Percentiles rank a stretch among this genome's conserved stretches.
Conservation (phyloP, 2,797 vertebrate genomes). For the Scyliorhinus canicula region DNA sequence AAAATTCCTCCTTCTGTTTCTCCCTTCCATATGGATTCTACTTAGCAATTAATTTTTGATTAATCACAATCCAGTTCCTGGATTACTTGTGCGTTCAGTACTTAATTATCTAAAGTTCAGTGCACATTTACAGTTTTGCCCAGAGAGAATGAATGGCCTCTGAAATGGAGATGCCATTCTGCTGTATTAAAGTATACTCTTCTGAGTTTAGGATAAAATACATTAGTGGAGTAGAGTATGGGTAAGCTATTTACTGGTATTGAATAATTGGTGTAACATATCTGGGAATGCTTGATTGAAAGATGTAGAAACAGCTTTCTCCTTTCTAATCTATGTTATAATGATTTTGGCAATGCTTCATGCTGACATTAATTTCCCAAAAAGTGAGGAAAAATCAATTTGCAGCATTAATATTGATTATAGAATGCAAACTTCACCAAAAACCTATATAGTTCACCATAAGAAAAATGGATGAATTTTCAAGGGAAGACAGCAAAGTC, state of each 20-base stretch:
- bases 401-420: background rate
- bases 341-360: background rate
- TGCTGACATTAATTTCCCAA: background rate
- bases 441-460: background rate
- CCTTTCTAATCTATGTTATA: background rate
- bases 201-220: background rate
- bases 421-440: background rate
- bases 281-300: background rate
- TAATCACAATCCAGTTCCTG: background rate
- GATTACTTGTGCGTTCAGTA: background rate
- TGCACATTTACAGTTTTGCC: background rate
- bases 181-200: background rate
- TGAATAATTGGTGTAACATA: background rate
- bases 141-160: background rate
- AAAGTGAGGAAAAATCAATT: background rate
- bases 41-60: background rate
- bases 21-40: background rate
- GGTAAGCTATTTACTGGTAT: background rate
- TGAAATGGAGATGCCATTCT: background rate
- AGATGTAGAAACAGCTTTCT: background rate
- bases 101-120: background rate
- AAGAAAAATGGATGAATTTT: background rate
- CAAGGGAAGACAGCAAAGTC: background rate
- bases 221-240: background rate
- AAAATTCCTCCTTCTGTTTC: background rate